Percentiles rank a stretch among this genome's conserved stretches.
These are phyloP conservation scores for Allygus modestus DNA, from an alignment of 2,888 invertebrate genomes.

Conservation along the genomic window DNA sequence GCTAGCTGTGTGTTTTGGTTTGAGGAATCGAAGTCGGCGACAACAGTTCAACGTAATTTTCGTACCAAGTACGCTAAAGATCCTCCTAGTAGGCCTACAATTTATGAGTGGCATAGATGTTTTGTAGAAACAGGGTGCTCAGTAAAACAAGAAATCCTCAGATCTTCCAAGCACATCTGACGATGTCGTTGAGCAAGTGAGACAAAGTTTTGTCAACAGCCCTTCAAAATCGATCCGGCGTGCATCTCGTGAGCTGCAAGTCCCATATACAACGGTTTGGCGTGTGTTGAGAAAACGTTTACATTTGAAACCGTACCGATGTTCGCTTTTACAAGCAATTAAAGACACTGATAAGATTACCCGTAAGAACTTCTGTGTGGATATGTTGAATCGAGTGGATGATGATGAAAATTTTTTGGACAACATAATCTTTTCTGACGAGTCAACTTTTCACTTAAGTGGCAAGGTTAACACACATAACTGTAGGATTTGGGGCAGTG, in stretches of 20 bases:
- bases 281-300: conserved; percentile 57
- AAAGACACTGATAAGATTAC: conserved; percentile 37
- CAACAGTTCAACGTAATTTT: too few relatives aligned
- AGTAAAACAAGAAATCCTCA: conserved; percentile 37
- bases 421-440: conserved; percentile 38
- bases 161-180: conserved; percentile 52
- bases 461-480: conserved; percentile 55
- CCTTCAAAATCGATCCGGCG: conserved; percentile 56
- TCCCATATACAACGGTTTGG: conserved; percentile 49
- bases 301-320: conserved; percentile 21
- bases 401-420: conserved; percentile 36
- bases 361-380: conserved; percentile 44
- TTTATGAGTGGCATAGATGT: conserved; percentile 58
- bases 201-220: conserved; percentile 58
- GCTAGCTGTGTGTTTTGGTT: too few relatives aligned
- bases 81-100: conserved; percentile 58
- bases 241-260: conserved; percentile 56
- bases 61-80: too few relatives aligned
- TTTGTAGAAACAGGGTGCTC: conserved; percentile 56
- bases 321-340: conserved; percentile 43
- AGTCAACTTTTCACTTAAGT: conserved; percentile 55
- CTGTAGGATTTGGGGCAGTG: conserved; percentile 56
- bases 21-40: too few relatives aligned
- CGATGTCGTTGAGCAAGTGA: conserved; percentile 57
- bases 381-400: conserved; percentile 43